Conservation (phyloP, 2,797 vertebrate species). For the Neostethus bicornis region DNA sequence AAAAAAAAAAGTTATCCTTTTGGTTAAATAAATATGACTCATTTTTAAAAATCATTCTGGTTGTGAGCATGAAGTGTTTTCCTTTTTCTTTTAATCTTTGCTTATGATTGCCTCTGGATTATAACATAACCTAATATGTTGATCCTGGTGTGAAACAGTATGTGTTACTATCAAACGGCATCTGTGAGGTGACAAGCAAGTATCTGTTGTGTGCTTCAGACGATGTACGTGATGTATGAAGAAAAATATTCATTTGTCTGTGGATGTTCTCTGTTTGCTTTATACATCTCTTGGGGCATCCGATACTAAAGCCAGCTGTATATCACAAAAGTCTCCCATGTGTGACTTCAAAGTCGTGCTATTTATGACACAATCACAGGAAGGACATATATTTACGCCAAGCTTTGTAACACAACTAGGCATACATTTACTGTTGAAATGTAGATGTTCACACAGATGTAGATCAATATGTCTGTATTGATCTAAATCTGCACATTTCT, state of each 20-base stretch:
- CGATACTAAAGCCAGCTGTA: constrained; percentile 71
- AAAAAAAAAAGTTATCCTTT: too few relatives aligned
- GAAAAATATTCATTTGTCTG: constrained; percentile 48
- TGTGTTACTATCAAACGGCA: constrained; percentile 62
- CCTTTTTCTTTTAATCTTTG: constrained; percentile 8
- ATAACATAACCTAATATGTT: constrained; percentile 46
- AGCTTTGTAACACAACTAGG: constrained; percentile 69
- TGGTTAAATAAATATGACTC: too few relatives aligned
- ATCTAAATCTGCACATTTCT: too few relatives aligned
- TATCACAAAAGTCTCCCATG: constrained; percentile 72
- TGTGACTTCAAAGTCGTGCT: constrained; percentile 75
- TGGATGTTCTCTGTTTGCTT: constrained; percentile 49
- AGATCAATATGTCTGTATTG: too few relatives aligned
- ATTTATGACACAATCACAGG: constrained; percentile 78
- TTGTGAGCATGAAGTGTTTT: constrained; percentile 13
- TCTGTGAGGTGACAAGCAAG: constrained; percentile 54
- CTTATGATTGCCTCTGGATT: constrained; percentile 28
- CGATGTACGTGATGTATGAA: constrained; percentile 44
- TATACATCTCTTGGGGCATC: constrained; percentile 72
- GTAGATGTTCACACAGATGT: too few relatives aligned
- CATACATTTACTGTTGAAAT: constrained; percentile 53
- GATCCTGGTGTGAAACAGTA: constrained; percentile 58
- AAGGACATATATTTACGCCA: constrained; percentile 72
- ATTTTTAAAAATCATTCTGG: too few relatives aligned
- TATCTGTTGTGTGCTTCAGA: constrained; percentile 47